These are phyloP conservation scores for Eospalax fontanierii DNA, from an alignment of 2,797 vertebrate species.

Conservation along the genomic window DNA sequence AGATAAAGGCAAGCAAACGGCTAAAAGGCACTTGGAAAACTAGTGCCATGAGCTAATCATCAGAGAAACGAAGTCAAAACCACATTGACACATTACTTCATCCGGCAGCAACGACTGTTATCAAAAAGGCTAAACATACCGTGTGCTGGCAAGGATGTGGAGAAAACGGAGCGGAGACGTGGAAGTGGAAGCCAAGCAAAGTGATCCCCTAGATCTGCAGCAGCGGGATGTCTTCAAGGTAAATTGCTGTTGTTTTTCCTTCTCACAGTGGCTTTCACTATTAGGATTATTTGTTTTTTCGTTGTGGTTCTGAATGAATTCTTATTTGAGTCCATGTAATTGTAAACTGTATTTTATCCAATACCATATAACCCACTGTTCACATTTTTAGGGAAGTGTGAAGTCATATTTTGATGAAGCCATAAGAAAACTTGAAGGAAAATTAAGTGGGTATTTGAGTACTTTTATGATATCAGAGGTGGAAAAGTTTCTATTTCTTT, in stretches of 20 bases:
- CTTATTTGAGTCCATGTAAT: slow-evolving; percentile 26
- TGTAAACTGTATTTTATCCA: background rate
- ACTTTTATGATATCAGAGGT: slow-evolving; percentile 27
- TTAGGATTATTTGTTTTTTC: too few relatives aligned
- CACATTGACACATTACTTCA: too few relatives aligned
- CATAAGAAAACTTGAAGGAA: slow-evolving; percentile 55
- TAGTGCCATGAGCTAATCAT: background rate
- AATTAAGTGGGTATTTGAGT: slow-evolving; percentile 44
- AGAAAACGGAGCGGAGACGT: too few relatives aligned
- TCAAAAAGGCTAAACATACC: background rate
- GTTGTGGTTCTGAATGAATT: background rate
- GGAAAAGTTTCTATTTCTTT: background rate
- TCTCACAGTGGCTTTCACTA: too few relatives aligned
- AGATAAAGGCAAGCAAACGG: background rate
- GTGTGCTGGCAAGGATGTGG: too few relatives aligned
- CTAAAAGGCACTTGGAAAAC: background rate
- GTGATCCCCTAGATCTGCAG: too few relatives aligned
- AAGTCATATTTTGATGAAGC: slow-evolving; percentile 60
- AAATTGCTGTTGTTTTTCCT: too few relatives aligned
- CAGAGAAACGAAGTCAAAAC: too few relatives aligned
- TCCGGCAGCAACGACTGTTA: too few relatives aligned
- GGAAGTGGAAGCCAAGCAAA: too few relatives aligned
- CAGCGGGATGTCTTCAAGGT: too few relatives aligned
- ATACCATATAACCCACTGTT: background rate
- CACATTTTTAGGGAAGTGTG: slow-evolving; percentile 15